phyloP scores from a whole-genome alignment of 2,888 invertebrate genomes.

The Aleiodes alternator region DNA sequence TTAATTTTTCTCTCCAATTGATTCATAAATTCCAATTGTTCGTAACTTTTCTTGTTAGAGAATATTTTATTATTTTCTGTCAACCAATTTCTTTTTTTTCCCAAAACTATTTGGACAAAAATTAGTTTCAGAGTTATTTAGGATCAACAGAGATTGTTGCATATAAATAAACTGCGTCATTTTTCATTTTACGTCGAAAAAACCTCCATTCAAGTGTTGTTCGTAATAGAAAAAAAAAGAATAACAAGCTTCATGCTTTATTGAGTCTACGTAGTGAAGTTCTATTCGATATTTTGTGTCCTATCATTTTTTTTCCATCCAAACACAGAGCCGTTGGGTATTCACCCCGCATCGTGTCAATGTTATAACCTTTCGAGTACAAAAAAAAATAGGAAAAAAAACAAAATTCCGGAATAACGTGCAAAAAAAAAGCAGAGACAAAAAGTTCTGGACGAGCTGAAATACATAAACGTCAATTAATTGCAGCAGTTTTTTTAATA shows the following conservation, averaged over 20 bases:
- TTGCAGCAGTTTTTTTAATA: no score
- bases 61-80: no score
- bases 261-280: conserved; percentile 28
- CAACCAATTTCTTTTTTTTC: no score
- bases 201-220: not conserved
- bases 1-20: no score
- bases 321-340: conserved; percentile 3
- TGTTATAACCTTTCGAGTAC: not conserved
- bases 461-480: no score
- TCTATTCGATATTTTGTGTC: conserved; percentile 21
- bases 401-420: not conserved
- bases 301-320: conserved; percentile 7
- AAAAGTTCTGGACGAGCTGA: no score
- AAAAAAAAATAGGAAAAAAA: not conserved
- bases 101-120: not conserved
- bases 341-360: conserved; percentile 22
- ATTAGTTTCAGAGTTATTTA: not conserved
- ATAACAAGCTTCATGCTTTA: conserved; percentile 3
- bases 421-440: not conserved
- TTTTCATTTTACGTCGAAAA: conserved; percentile 1
- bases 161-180: not conserved
- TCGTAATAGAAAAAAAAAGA: not conserved
- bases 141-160: conserved; percentile 17
- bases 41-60: no score
- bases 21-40: no score